Conservation (phyloP, 1,140 invertebrate species). For the Tetramorium simillimum region DNA sequence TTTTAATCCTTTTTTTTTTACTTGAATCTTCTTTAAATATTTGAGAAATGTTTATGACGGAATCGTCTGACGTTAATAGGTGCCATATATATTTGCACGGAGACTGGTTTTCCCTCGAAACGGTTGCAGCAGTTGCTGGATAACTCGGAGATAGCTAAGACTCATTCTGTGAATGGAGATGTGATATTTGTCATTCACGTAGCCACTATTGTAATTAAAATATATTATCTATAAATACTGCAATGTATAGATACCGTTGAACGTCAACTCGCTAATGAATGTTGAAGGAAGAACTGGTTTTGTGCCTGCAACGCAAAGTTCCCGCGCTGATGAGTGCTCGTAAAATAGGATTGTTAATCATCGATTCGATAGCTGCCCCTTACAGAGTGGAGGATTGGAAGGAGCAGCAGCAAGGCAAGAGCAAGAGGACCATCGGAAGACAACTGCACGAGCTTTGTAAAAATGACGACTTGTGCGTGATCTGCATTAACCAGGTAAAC, state of each 20-base stretch:
- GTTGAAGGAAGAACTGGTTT: slow-evolving; percentile 86
- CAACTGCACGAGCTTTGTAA: slow-evolving; percentile 87
- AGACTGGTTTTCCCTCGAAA: slow-evolving; percentile 90
- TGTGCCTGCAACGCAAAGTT: slow-evolving; percentile 86
- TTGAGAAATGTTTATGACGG: neutral
- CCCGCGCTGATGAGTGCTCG: slow-evolving; percentile 83
- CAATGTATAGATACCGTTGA: neutral
- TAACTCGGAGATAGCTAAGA: slow-evolving; percentile 76
- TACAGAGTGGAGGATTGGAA: slow-evolving; percentile 88
- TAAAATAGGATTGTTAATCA: slow-evolving; percentile 88
- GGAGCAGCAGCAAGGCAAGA: slow-evolving; percentile 85
- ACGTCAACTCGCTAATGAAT: neutral
- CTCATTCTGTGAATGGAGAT: slow-evolving; percentile 81
- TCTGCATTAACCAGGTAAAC: slow-evolving; percentile 91
- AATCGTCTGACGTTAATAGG: slow-evolving; percentile 81
- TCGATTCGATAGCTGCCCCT: slow-evolving; percentile 92
- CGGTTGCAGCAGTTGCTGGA: slow-evolving; percentile 86
- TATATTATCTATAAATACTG: slow-evolving; percentile 39
- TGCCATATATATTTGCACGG: slow-evolving; percentile 92
- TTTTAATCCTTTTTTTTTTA: neutral
- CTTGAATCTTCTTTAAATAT: slow-evolving; percentile 26
- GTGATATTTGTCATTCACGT: slow-evolving; percentile 87
- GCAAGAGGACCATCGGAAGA: slow-evolving; percentile 87
- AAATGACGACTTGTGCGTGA: slow-evolving; percentile 86
- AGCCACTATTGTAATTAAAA: slow-evolving; percentile 77